Evolutionary conservation across 2,797 vertebrate genomes (phyloP).

Genomic region (Lates japonicus): DNA sequence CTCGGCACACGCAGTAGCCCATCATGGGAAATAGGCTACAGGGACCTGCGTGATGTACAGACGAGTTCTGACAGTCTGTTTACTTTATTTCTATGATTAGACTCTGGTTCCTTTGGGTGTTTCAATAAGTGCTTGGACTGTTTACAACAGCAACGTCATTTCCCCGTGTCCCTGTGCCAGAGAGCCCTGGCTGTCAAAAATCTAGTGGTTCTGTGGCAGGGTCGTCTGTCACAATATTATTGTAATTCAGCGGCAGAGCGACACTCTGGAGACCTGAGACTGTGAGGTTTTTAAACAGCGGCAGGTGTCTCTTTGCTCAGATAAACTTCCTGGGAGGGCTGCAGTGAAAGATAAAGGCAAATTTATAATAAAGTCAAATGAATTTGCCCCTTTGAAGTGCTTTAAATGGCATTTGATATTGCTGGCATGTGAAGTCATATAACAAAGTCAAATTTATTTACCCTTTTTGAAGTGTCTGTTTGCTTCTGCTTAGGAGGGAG

Average conservation of each 20-base stretch:
- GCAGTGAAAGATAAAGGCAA: constrained; percentile 49
- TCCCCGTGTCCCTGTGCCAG: constrained; percentile 15
- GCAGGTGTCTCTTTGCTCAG: constrained; percentile 29
- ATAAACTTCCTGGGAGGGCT: constrained; percentile 37
- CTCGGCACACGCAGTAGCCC: neutral
- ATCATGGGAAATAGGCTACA: neutral
- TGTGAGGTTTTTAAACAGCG: constrained; percentile 27
- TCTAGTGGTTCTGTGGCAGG: constrained; percentile 15
- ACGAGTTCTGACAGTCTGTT: neutral
- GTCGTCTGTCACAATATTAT: constrained; percentile 50
- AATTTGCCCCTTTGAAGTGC: constrained; percentile 27
- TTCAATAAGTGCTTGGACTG: constrained; percentile 5
- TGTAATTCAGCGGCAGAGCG: constrained; percentile 32
- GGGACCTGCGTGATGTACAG: neutral
- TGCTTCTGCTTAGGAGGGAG: constrained; percentile 1
- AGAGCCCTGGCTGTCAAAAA: constrained; percentile 4
- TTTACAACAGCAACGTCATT: neutral
- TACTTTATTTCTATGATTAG: neutral
- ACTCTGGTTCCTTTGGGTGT: neutral
- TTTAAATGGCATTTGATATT: constrained; percentile 24
- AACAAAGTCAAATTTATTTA: constrained; percentile 22
- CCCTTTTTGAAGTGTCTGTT: constrained; percentile 31
- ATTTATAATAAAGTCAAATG: constrained; percentile 35
- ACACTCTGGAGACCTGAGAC: neutral
- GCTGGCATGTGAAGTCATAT: constrained; percentile 14